Base-by-base conservation (phyloP, 2,113 vertebrate genomes). In the Crotalus helleri region DNA sequence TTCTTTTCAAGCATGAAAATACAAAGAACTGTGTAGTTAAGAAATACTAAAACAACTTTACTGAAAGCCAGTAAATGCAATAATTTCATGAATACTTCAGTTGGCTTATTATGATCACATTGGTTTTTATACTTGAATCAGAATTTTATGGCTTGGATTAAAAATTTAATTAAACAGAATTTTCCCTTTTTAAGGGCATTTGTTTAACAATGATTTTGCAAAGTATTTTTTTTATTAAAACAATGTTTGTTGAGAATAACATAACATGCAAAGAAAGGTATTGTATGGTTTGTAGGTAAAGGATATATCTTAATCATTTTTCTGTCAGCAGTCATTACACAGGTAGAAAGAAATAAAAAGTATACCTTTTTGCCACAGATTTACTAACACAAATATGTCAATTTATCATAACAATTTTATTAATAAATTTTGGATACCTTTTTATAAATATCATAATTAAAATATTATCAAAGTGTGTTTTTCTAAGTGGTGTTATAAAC, bases 121-220 rank as follows among this genome's bases (percentile, higher is more conserved):
- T 53, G 92, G 90, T 85, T 39, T 0, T 92, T 89, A 90, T 89
- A 2, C 51, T 93, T 55, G 69, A 3, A 95, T 95, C 55, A 95
- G 94, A 74, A 74, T 33, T 74, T 74, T 33, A 33, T 74, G 29
- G 29, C 64, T 69, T 74, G n/a, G n/a, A 33, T 1, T 33, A 33
- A 17, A 74, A 74, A 33, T 33, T 17, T 7, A 13, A 74, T 33
- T 17, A 74, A 74, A 74, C 13, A 74, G n/a, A 33, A 74, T 33
- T 74, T 74, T 2, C 5, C 64, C 2, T 17, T 74, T 33, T 74
- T 33, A 74, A 33, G n/a, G 15, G 54, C 91, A 95, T 91, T 95
- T 57, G 49, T 89, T 95, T 95, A 93, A 96, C 97, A 97, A 97
- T 96, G 97, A 94, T 85, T 93, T 90, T 96, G 55, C 93, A 96